Evolutionary conservation across 2,888 invertebrate species (phyloP).

Genomic region (Monochamus alternatus): DNA sequence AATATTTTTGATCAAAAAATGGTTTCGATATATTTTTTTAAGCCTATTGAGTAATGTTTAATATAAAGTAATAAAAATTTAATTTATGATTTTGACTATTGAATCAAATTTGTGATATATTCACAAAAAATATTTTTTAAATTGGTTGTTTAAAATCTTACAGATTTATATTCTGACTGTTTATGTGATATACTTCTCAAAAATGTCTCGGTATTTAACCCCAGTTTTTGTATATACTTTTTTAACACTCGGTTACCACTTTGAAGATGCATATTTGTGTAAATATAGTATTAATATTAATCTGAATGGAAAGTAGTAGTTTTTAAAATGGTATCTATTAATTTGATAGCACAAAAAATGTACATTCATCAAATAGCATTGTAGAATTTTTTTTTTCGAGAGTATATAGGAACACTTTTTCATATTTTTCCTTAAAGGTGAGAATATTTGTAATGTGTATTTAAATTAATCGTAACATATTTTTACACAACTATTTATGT

Average conservation of each 20-base stretch:
- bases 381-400: conserved; percentile 44
- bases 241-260: background rate
- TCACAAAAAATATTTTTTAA: too few species aligned
- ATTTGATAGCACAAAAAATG: conserved; percentile 45
- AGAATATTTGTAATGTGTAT: conserved; percentile 56
- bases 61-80: too few species aligned
- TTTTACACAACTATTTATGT: conserved; percentile 63
- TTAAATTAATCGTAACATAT: conserved; percentile 63
- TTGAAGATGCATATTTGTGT: conserved; percentile 8
- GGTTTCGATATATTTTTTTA: too few species aligned
- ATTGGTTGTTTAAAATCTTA: too few species aligned
- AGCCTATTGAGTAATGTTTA: too few species aligned
- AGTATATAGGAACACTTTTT: conserved; percentile 41
- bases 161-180: too few species aligned
- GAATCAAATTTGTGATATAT: too few species aligned
- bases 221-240: background rate
- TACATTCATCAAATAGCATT: conserved; percentile 42
- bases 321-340: conserved; percentile 4
- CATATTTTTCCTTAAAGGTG: conserved; percentile 54
- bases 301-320: conserved; percentile 17
- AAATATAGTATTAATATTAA: conserved; percentile 24
- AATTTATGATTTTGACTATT: too few species aligned
- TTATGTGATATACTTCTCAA: background rate
- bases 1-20: too few species aligned
- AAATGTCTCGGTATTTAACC: background rate